Percentiles rank a stretch among this genome's conserved stretches.
Evolutionary conservation across 64 coral and sea anemone genomes (phyloP).

Genomic region (Pocillopora damicornis): DNA sequence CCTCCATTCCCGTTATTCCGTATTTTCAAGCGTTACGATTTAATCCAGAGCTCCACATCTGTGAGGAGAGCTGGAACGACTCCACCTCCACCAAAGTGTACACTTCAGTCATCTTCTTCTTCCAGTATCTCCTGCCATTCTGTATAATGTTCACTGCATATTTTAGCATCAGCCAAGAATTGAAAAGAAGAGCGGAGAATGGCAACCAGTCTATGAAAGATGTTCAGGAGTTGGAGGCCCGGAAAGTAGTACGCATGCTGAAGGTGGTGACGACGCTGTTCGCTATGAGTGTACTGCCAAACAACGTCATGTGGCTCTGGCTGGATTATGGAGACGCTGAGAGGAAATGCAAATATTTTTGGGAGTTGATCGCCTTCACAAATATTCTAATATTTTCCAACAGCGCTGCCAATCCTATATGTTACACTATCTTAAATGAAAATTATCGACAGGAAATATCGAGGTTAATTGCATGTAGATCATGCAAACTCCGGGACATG

Average conservation of each 20-base stretch:
- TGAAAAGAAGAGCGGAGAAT: constrained; percentile 2
- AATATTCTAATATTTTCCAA: constrained; percentile 41
- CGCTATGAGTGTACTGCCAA: constrained; percentile 20
- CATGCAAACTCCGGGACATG: background rate
- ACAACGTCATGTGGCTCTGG: constrained; percentile 36
- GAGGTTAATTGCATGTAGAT: background rate
- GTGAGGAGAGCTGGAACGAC: constrained; percentile 15
- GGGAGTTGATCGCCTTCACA: constrained; percentile 19
- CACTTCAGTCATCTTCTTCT: background rate
- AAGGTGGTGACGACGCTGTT: constrained; percentile 25
- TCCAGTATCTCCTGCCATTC: constrained; percentile 27
- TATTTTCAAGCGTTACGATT: constrained; percentile 2
- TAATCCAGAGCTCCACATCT: background rate
- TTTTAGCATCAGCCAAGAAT: constrained; percentile 13
- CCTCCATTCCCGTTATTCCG: background rate
- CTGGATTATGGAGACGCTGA: constrained; percentile 37
- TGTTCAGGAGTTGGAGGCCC: constrained; percentile 9
- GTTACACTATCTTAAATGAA: constrained; percentile 26
- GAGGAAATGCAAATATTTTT: constrained; percentile 9
- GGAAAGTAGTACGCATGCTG: constrained; percentile 33
- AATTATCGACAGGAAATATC: constrained; percentile 20
- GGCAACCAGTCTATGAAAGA: constrained; percentile 4
- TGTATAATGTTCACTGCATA: constrained; percentile 14
- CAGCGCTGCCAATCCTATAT: constrained; percentile 35
- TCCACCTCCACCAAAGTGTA: constrained; percentile 6